A percentile compares a stretch with the other conserved stretches of the same genome.
Evolutionary conservation across 2,113 vertebrate genomes (phyloP).

Genomic region (Propithecus coquereli): DNA sequence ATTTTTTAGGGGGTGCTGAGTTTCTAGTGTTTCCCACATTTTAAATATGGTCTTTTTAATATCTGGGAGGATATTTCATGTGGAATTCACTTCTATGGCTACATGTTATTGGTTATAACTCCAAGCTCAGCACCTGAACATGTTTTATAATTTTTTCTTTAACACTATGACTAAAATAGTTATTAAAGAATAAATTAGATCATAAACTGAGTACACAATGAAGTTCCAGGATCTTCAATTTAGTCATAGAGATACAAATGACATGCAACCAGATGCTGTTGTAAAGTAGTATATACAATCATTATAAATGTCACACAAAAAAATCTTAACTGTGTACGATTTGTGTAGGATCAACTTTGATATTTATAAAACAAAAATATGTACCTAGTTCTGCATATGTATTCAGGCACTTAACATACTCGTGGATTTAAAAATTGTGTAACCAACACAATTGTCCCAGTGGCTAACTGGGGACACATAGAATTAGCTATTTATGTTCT

Average conservation of each 20-base stretch:
- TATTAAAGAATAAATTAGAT: conserved; percentile 20
- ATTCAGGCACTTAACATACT: background rate
- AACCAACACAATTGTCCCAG: background rate
- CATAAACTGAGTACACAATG: background rate
- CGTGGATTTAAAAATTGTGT: conserved; percentile 8
- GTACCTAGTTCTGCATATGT: background rate
- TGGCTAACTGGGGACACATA: background rate
- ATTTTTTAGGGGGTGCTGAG: background rate
- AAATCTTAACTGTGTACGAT: background rate
- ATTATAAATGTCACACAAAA: background rate
- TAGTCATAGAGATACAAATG: background rate
- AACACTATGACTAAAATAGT: background rate
- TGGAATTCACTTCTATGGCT: background rate
- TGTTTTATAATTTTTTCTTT: background rate
- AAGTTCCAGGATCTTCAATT: background rate
- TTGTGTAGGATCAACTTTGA: background rate
- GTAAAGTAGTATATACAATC: background rate
- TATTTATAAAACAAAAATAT: conserved; percentile 24
- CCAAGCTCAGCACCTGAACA: background rate
- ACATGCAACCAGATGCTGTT: background rate
- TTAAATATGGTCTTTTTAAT: background rate
- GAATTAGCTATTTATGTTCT: conserved; percentile 56
- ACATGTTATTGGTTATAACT: background rate
- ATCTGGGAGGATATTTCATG: background rate
- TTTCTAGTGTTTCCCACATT: background rate